Evolutionary conservation across 2,113 vertebrate species (phyloP).

Genomic region (Trematomus loennbergii): DNA sequence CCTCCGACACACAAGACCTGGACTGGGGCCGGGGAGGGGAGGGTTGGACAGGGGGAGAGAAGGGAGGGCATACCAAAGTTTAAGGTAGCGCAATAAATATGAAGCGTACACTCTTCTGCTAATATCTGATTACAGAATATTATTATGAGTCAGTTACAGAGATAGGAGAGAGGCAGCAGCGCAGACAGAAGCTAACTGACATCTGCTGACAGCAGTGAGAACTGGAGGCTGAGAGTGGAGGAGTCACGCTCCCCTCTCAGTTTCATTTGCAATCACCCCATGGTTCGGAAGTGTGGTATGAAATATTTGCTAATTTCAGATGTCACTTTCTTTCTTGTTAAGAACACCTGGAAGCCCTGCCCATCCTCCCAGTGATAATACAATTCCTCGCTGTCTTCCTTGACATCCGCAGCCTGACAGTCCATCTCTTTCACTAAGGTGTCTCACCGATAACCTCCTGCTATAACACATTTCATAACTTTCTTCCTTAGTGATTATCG

Average conservation of each 20-base stretch:
- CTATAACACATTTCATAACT: conserved; percentile 53
- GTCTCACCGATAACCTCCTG: conserved; percentile 30
- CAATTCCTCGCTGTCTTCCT: conserved; percentile 24
- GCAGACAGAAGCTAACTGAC: conserved; percentile 67
- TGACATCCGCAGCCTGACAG: conserved; percentile 41
- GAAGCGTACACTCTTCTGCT: conserved; percentile 23
- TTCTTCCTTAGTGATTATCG: conserved; percentile 34
- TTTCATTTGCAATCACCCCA: conserved; percentile 76
- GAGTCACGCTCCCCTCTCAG: conserved; percentile 56
- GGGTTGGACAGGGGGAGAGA: conserved; percentile 31
- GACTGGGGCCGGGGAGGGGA: conserved; percentile 49
- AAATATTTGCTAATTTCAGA: conserved; percentile 75
- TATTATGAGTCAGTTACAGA: conserved; percentile 31
- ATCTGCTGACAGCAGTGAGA: conserved; percentile 73
- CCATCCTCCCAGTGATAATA: conserved; percentile 43
- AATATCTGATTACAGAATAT: conserved; percentile 47
- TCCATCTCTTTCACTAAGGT: conserved; percentile 42
- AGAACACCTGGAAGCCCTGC: conserved; percentile 66
- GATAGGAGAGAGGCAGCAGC: not conserved
- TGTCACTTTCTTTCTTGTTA: conserved; percentile 70
- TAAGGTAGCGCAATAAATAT: conserved; percentile 36
- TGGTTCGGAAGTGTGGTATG: conserved; percentile 68
- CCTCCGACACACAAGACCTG: conserved; percentile 79
- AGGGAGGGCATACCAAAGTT: conserved; percentile 66
- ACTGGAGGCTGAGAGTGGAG: conserved; percentile 65